Conservation (phyloP, 2,888 invertebrate genomes). For the Cheilosia urbana region DNA sequence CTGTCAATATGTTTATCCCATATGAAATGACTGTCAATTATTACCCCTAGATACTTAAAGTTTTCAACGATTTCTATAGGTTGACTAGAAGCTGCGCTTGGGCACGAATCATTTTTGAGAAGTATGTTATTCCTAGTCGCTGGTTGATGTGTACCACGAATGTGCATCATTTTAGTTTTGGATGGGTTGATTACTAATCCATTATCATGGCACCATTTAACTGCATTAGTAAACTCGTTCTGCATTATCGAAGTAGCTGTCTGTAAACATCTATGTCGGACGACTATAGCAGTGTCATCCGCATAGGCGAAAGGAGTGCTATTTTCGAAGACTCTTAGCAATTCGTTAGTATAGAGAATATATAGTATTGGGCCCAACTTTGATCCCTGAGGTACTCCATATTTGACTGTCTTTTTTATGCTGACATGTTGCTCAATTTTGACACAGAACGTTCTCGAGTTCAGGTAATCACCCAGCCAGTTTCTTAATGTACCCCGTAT, state of each 20-base stretch:
- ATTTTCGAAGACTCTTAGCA: neutral
- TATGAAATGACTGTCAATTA: neutral
- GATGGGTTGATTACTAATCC: constrained; percentile 3
- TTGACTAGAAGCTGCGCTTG: neutral
- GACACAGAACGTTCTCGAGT: neutral
- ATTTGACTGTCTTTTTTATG: neutral
- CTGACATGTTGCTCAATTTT: neutral
- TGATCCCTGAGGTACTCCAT: constrained; percentile 25
- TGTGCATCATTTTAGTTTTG: constrained; percentile 21
- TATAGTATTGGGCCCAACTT: constrained; percentile 27
- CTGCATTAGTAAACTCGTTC: neutral
- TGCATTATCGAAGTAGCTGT: constrained; percentile 15
- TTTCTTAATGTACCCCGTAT: neutral
- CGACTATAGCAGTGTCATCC: constrained; percentile 8
- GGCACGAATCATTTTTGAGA: neutral
- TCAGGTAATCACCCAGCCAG: constrained; percentile 9
- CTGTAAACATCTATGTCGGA: constrained; percentile 1
- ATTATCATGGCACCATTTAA: constrained; percentile 18
- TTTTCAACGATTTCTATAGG: constrained; percentile 5
- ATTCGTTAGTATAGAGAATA: constrained; percentile 11
- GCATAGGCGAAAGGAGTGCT: constrained; percentile 3
- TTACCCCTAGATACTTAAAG: constrained; percentile 15
- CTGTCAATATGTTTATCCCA: constrained; percentile 2
- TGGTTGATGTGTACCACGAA: neutral
- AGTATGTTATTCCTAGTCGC: neutral